phyloP scores from a whole-genome alignment of 1,140 invertebrate genomes.

The Pseudomyrmex gracilis region DNA sequence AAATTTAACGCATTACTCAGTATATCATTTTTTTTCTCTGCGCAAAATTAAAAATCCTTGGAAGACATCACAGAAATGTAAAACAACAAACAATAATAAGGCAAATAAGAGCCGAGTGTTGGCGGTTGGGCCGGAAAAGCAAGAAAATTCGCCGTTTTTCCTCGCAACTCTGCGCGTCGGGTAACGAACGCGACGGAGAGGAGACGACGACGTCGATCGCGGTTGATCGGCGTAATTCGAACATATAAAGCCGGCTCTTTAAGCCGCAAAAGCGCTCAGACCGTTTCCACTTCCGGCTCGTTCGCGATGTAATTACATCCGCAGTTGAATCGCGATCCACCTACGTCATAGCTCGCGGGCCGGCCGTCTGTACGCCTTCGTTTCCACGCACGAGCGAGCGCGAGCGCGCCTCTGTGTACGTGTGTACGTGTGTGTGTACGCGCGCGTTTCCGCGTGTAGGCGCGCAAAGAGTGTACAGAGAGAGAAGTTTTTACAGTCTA shows the following conservation, averaged over 20 bases:
- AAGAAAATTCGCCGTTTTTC: too few relatives aligned
- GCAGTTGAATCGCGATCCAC: slow-evolving; percentile 66
- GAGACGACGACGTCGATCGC: slow-evolving; percentile 52
- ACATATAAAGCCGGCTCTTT: slow-evolving; percentile 69
- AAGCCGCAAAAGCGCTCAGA: slow-evolving; percentile 69
- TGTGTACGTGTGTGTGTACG: not conserved
- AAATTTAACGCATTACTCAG: not conserved
- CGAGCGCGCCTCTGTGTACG: slow-evolving; percentile 6
- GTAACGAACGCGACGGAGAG: not conserved
- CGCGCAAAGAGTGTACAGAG: not conserved
- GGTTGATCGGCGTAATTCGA: slow-evolving; percentile 64
- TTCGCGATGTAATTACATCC: slow-evolving; percentile 72
- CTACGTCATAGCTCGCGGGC: slow-evolving; percentile 53
- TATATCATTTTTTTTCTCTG: not conserved
- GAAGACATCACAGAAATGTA: too few relatives aligned
- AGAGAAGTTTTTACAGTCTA: slow-evolving; percentile 31
- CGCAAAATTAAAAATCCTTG: too few relatives aligned
- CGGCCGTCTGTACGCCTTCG: slow-evolving; percentile 44
- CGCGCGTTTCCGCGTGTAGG: not conserved
- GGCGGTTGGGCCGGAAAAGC: not conserved
- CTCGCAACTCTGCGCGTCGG: not conserved
- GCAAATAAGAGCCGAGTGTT: too few relatives aligned
- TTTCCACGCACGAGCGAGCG: slow-evolving; percentile 49
- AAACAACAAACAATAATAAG: too few relatives aligned
- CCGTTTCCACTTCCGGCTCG: slow-evolving; percentile 72